Evolutionary conservation across 1,140 invertebrate genomes (phyloP), one percentile per base, ranked within the genome.

Genomic region (Apolygus lucorum): DNA sequence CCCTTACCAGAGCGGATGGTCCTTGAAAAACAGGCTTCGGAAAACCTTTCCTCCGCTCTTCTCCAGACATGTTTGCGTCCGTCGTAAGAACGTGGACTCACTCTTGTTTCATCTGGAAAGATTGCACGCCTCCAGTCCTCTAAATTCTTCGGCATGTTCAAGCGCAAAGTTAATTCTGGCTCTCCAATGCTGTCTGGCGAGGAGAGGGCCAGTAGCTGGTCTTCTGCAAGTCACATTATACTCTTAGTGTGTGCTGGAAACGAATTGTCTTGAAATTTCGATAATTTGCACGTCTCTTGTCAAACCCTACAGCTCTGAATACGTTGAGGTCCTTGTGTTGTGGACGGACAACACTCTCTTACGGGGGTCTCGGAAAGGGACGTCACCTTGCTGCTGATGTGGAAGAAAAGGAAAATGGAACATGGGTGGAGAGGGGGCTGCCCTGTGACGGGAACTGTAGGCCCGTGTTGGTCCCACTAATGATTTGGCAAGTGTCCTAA

Each of bases 41-140:
- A 26, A n/a, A n/a, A n/a, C n/a, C n/a, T n/a, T 42, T 62, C 27
- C 42, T 42, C 29, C 52, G 14, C 52, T 11, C 8, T 22, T 34
- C 26, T 68, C 67, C 22, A 21, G 26, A 68, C 34, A 68, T 42
- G 13, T 34, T 21, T 26, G 17, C 34, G 24, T 54, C 8, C 24
- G 27, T 59, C 67, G 63, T 29, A 49, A 24, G 25, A 29, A 26
- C 26, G 28, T 54, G 14, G 22, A 28, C 28, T 26, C 29, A 68
- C 67, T 54, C 67, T 68, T 17, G 67, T 54, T 49, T 68, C 67
- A 68, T 68, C 67, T 8, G 64, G 27, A 26, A 66, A 66, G 2
- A 66, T 13, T 2, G 27, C 64, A 27, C 13, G 13, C 24, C 64
- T 66, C 64, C 64, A 66, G 11, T 27, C 26, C 26, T 27, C 62